Evolutionary conservation across 2,797 vertebrate genomes (phyloP).

Genomic region (Enteromius argenteus): DNA sequence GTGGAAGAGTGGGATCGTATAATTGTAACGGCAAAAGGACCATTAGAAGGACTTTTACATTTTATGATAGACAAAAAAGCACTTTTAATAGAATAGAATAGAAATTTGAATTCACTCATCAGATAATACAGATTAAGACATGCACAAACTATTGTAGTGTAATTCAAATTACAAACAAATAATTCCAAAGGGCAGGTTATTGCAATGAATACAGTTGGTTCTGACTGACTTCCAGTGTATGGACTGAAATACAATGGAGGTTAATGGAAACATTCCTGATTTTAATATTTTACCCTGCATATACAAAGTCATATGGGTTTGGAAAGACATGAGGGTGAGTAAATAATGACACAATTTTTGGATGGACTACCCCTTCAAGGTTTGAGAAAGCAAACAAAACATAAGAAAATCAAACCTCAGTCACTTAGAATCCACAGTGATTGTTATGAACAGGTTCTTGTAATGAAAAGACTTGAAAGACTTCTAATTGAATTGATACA

Average conservation of each 20-base stretch:
- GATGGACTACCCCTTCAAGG: neutral
- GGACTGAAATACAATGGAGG: neutral
- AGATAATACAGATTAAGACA: neutral
- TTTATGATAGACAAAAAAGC: conserved; percentile 3
- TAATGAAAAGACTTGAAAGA: neutral
- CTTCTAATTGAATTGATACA: neutral
- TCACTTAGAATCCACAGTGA: neutral
- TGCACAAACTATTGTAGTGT: neutral
- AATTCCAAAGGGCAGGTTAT: neutral
- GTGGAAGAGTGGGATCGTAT: neutral
- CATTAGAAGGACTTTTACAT: conserved; percentile 8
- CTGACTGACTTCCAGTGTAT: neutral
- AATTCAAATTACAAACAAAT: neutral
- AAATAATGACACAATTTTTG: neutral
- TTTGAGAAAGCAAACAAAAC: neutral
- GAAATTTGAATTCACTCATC: conserved; percentile 2
- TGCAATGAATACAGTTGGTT: neutral
- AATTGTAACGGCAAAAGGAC: neutral
- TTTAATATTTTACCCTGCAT: no score
- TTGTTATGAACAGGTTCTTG: neutral
- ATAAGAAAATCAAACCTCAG: neutral
- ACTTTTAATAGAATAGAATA: neutral
- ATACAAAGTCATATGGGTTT: neutral
- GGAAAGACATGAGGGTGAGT: neutral
- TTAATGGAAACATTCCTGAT: neutral